phyloP scores from a whole-genome alignment of 64 coral and sea anemone species.

The Acropora tenuis region DNA sequence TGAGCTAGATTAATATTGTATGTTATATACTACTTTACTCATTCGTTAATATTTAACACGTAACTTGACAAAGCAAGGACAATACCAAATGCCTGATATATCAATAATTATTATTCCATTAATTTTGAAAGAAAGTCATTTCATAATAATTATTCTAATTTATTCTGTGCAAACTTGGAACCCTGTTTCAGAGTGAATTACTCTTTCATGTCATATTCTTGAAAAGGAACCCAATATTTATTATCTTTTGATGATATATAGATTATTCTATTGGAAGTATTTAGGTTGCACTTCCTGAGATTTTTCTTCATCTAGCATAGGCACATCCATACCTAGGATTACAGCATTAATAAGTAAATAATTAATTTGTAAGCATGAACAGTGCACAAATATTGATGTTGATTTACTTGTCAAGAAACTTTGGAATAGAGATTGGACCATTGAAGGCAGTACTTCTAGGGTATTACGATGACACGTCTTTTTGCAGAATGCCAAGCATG shows the following conservation, averaged over 20 bases:
- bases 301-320: background rate
- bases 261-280: background rate
- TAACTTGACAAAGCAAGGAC: background rate
- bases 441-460: too few relatives aligned
- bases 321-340: too few relatives aligned
- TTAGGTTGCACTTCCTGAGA: background rate
- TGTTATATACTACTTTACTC: slow-evolving; percentile 22
- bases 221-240: slow-evolving; percentile 15
- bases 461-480: too few relatives aligned
- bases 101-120: background rate
- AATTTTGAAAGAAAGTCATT: background rate
- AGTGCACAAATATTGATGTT: too few relatives aligned
- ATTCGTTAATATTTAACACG: slow-evolving; percentile 1
- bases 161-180: background rate
- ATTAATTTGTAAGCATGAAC: too few relatives aligned
- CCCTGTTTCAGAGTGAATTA: background rate
- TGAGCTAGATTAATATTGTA: background rate
- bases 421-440: too few relatives aligned
- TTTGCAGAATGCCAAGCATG: too few relatives aligned
- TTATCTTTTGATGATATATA: background rate
- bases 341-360: too few relatives aligned
- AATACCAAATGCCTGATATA: background rate
- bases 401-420: too few relatives aligned
- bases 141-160: background rate
- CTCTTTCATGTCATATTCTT: background rate